A percentile compares a stretch with the other conserved stretches of the same genome.
phyloP scores from a whole-genome alignment of 2,888 invertebrate genomes.

The Vanessa cardui region DNA sequence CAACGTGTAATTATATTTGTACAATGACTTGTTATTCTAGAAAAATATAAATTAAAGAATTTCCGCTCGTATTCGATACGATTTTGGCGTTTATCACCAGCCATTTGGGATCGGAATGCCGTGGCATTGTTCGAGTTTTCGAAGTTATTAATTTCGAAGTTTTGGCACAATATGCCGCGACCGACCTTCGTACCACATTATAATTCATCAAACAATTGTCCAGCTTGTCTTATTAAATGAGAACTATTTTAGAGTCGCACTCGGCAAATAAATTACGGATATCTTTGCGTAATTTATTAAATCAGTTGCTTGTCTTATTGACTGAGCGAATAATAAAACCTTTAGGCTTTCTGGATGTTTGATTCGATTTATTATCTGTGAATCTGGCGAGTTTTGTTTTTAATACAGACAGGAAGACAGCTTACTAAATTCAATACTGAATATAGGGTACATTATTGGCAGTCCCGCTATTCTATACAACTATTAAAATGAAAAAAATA shows the following conservation, averaged over 20 bases:
- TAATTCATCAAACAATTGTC: constrained; percentile 42
- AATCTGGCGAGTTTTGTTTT: neutral
- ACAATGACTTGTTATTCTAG: constrained; percentile 52
- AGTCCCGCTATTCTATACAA: neutral
- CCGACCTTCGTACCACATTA: constrained; percentile 54
- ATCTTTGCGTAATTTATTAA: constrained; percentile 34
- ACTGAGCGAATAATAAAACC: constrained; percentile 10
- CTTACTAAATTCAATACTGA: neutral
- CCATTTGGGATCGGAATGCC: constrained; percentile 16
- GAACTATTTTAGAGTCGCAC: constrained; percentile 37
- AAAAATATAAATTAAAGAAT: constrained; percentile 29
- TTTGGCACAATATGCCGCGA: constrained; percentile 57
- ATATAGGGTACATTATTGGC: neutral
- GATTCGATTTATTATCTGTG: constrained; percentile 10
- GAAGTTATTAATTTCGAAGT: constrained; percentile 37
- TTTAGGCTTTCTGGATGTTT: constrained; percentile 5
- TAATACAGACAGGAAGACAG: neutral
- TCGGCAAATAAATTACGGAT: constrained; percentile 36
- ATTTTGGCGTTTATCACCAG: constrained; percentile 26
- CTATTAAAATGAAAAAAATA: neutral
- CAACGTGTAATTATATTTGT: constrained; percentile 51
- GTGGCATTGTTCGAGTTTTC: constrained; percentile 19
- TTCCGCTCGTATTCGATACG: neutral
- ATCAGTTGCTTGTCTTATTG: constrained; percentile 19
- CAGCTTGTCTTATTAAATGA: constrained; percentile 36